Evolutionary conservation across 1,140 invertebrate species (phyloP).

Genomic region (Dendrolimus punctatus): DNA sequence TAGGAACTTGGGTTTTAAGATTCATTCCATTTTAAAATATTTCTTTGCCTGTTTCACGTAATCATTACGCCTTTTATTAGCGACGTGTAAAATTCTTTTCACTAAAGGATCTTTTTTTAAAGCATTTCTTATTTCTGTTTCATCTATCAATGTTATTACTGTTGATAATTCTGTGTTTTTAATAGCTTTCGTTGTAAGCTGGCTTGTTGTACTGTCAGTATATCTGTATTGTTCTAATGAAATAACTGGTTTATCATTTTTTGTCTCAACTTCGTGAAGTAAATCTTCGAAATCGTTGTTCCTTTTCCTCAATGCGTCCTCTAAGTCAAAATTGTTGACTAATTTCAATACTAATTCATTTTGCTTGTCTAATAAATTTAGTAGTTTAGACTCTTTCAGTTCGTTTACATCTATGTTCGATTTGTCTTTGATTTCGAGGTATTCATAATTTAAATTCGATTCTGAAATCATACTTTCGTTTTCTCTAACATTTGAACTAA

Average conservation of each 20-base stretch:
- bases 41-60: constrained; percentile 16
- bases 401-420: no score
- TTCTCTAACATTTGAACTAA: no score
- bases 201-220: no score
- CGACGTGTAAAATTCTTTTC: constrained; percentile 34
- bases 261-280: constrained; percentile 15
- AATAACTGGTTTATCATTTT: constrained; percentile 3
- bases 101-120: constrained; percentile 34
- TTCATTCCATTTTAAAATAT: constrained; percentile 3
- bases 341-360: background rate
- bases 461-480: no score
- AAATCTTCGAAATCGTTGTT: constrained; percentile 24
- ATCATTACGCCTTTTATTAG: constrained; percentile 19
- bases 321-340: background rate
- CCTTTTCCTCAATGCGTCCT: background rate
- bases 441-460: no score
- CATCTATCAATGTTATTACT: constrained; percentile 25
- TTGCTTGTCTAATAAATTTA: constrained; percentile 2
- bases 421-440: no score
- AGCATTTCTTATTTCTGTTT: constrained; percentile 23
- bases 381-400: background rate
- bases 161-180: constrained; percentile 7
- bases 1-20: background rate
- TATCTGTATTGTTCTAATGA: no score
- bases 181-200: no score